Conservation (phyloP, 2,888 invertebrate genomes). For the Ethmia dodecea region DNA sequence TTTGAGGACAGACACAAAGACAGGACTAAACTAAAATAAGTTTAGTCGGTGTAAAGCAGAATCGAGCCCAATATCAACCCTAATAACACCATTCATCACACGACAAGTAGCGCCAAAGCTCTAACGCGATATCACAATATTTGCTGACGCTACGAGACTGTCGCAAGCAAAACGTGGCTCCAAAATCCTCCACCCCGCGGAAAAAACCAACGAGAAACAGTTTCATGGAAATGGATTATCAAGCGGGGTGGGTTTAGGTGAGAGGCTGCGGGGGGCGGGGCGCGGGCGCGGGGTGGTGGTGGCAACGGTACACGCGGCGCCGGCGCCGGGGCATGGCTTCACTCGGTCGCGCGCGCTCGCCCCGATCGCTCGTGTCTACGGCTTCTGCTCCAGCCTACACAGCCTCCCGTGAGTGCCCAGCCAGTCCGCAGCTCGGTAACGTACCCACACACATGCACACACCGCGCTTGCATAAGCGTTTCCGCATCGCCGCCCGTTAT, state of each 20-base stretch:
- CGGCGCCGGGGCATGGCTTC: slow-evolving; percentile 30
- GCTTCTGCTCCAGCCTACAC: slow-evolving; percentile 20
- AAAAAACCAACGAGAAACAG: slow-evolving; percentile 1
- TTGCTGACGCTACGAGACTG: too few species aligned
- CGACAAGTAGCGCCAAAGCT: too few species aligned
- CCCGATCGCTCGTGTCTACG: slow-evolving; percentile 49
- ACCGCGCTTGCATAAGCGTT: slow-evolving; percentile 28
- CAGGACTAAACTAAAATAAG: too few species aligned
- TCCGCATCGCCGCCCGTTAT: slow-evolving; percentile 29
- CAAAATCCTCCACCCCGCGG: too few species aligned
- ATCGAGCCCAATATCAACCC: too few species aligned
- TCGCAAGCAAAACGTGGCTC: too few species aligned
- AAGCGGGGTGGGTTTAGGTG: slow-evolving; percentile 14
- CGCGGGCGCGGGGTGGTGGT: slow-evolving; percentile 12
- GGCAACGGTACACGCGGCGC: slow-evolving; percentile 18
- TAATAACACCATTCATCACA: too few species aligned
- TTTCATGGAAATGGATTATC: slow-evolving; percentile 2
- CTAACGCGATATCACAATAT: too few species aligned
- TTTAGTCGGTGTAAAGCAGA: too few species aligned
- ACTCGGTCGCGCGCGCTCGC: slow-evolving; percentile 55
- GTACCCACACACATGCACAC: slow-evolving; percentile 21
- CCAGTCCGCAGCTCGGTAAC: slow-evolving; percentile 23
- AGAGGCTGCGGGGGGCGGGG: slow-evolving; percentile 14
- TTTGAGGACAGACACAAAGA: too few species aligned
- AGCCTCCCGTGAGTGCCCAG: slow-evolving; percentile 19